phyloP scores from a whole-genome alignment of 1,140 invertebrate species.

The Pentalonia nigronervosa region DNA sequence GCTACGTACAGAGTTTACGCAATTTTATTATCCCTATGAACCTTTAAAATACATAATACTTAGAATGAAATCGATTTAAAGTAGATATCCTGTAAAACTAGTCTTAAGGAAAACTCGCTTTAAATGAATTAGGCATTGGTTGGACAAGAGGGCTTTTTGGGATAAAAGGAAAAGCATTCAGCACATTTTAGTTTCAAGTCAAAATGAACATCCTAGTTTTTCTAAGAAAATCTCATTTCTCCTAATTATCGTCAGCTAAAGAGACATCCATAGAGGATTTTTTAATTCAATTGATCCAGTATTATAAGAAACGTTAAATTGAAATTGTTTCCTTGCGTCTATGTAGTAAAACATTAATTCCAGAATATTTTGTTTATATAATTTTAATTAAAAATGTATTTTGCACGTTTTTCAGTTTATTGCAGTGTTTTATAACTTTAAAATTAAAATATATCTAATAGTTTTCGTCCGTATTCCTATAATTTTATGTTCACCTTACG shows the following conservation, averaged over 20 bases:
- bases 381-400: background rate
- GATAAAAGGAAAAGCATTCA: background rate
- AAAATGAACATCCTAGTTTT: conserved; percentile 33
- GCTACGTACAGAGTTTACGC: background rate
- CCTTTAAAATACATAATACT: conserved; percentile 11
- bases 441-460: background rate
- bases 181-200: conserved; percentile 17
- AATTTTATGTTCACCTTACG: too few relatives aligned
- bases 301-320: background rate
- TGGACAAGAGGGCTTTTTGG: background rate
- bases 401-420: background rate
- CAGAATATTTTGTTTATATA: background rate
- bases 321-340: background rate
- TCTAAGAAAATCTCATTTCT: background rate
- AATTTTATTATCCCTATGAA: background rate
- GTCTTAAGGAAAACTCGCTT: background rate
- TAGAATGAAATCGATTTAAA: conserved; percentile 39
- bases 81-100: background rate
- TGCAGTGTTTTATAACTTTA: background rate
- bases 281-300: conserved; percentile 9
- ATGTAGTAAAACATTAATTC: background rate
- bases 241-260: conserved; percentile 19
- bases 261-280: background rate
- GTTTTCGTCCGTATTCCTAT: background rate
- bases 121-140: conserved; percentile 32